phyloP scores from a whole-genome alignment of 2,888 invertebrate species.

The Shargacucullia verbasci region DNA sequence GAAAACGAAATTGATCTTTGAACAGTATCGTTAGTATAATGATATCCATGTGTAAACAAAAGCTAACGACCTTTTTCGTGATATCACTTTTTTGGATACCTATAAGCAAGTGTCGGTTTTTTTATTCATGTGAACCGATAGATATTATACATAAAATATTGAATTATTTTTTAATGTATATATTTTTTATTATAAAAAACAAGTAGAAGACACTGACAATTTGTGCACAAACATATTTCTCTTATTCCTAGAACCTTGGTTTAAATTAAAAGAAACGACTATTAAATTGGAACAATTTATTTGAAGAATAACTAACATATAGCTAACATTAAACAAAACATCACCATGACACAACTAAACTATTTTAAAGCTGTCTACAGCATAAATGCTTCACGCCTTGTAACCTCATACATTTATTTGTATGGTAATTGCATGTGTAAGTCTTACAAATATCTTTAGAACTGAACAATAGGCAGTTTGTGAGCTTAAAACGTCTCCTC shows the following conservation, averaged over 20 bases:
- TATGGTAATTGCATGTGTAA: constrained; percentile 2
- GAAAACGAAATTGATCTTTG: too few relatives aligned
- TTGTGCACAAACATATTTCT: too few relatives aligned
- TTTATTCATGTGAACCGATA: too few relatives aligned
- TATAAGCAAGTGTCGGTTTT: too few relatives aligned
- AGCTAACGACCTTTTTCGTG: too few relatives aligned
- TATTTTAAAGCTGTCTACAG: constrained; percentile 83
- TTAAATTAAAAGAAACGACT: constrained; percentile 40
- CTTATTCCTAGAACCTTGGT: neutral
- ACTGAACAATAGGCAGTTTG: neutral
- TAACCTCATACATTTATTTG: constrained; percentile 17
- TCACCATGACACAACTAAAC: constrained; percentile 70
- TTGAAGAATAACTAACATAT: constrained; percentile 76
- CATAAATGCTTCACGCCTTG: constrained; percentile 72
- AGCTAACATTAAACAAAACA: constrained; percentile 72
- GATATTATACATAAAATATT: too few relatives aligned
- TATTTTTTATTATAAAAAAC: too few relatives aligned
- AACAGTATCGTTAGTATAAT: too few relatives aligned
- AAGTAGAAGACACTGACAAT: too few relatives aligned
- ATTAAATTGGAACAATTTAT: constrained; percentile 66
- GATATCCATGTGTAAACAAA: too few relatives aligned
- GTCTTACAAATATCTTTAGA: constrained; percentile 15
- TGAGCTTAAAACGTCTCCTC: constrained; percentile 5
- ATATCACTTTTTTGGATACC: too few relatives aligned
- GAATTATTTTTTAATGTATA: too few relatives aligned